Evolutionary conservation across 2,888 invertebrate species (phyloP).

Genomic region (Lepidonotus clava): DNA sequence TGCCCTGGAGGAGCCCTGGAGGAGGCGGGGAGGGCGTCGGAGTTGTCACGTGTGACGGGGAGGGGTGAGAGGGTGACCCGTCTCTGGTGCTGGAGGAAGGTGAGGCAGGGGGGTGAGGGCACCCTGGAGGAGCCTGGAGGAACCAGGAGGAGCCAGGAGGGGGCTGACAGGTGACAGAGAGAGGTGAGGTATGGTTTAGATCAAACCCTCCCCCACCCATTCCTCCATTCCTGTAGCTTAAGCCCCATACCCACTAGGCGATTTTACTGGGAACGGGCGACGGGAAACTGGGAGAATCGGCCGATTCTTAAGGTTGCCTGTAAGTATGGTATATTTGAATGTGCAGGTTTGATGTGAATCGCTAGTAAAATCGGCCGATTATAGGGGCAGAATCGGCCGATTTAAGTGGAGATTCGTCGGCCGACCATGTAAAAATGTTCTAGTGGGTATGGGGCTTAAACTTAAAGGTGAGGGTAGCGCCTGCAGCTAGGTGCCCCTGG

Average conservation of each 20-base stretch:
- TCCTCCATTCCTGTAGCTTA: not conserved
- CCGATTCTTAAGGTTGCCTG: too few relatives aligned
- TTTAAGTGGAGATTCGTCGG: too few relatives aligned
- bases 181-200: slow-evolving; percentile 28
- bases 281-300: too few relatives aligned
- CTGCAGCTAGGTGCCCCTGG: not conserved
- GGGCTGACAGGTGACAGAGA: slow-evolving; percentile 49
- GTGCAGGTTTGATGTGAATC: too few relatives aligned
- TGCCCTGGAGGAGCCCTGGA: not conserved
- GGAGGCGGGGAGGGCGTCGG: not conserved
- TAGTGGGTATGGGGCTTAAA: too few relatives aligned
- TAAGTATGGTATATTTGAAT: too few relatives aligned
- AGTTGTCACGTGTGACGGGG: slow-evolving; percentile 49
- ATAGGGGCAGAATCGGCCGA: too few relatives aligned
- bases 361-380: too few relatives aligned
- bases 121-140: not conserved
- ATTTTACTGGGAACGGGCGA: too few relatives aligned
- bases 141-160: not conserved
- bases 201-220: not conserved
- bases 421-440: too few relatives aligned
- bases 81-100: slow-evolving; percentile 10
- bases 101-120: not conserved
- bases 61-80: slow-evolving; percentile 50
- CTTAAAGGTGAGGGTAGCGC: slow-evolving; percentile 25
- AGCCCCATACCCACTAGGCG: too few relatives aligned